Conservation (phyloP, 2,888 invertebrate species). For the Abscondita cerata region DNA sequence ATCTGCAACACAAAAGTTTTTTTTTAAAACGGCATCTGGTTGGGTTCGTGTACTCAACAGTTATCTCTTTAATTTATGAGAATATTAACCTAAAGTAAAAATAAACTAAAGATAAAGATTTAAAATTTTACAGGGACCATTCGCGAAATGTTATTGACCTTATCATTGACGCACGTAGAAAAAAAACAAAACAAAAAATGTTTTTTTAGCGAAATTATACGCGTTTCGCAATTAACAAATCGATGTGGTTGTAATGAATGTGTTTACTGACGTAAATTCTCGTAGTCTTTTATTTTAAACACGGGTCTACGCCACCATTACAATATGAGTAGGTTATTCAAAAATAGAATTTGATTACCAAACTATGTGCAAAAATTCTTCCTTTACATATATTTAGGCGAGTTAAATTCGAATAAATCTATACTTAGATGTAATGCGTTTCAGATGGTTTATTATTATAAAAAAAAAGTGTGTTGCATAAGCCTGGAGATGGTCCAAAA, state of each 20-base stretch:
- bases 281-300: no score
- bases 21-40: no score
- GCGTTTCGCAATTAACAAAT: no score
- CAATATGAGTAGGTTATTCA: no score
- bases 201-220: no score
- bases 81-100: constrained; percentile 9
- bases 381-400: not conserved
- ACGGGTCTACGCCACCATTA: no score
- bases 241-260: no score
- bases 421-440: not conserved
- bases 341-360: not conserved
- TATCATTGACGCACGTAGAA: not conserved
- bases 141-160: constrained; percentile 1
- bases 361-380: not conserved
- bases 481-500: constrained; percentile 23
- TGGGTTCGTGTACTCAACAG: no score
- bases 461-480: constrained; percentile 19
- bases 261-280: no score
- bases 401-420: not conserved
- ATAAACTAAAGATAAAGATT: not conserved
- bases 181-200: no score
- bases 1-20: no score
- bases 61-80: not conserved
- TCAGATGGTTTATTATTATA: constrained; percentile 19
- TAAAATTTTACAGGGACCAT: not conserved